These are phyloP conservation scores for Terrapene triunguis DNA, from an alignment of 2,113 vertebrate genomes.

Conservation along the genomic window DNA sequence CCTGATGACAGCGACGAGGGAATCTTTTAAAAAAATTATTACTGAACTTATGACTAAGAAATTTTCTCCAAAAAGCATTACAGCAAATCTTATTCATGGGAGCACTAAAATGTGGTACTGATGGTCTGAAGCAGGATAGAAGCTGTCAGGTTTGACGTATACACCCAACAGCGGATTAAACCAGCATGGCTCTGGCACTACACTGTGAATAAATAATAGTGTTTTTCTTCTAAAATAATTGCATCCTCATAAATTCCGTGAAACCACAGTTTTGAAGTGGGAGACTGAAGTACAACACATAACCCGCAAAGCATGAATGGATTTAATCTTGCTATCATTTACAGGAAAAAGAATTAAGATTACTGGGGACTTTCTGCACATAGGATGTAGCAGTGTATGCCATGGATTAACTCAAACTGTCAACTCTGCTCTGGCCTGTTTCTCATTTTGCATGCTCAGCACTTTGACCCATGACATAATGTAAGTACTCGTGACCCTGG, in stretches of 20 bases:
- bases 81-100: background rate
- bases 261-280: background rate
- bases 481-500: slow-evolving; percentile 21
- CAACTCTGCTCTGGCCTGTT: slow-evolving; percentile 35
- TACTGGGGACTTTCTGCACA: slow-evolving; percentile 19
- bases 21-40: background rate
- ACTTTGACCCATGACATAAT: slow-evolving; percentile 42
- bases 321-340: slow-evolving; percentile 33
- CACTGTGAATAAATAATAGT: background rate
- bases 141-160: background rate
- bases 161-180: background rate
- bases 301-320: slow-evolving; percentile 38
- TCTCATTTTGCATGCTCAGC: slow-evolving; percentile 39
- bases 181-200: background rate
- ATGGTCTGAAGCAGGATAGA: background rate
- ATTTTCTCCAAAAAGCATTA: background rate
- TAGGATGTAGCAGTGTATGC: slow-evolving; percentile 17
- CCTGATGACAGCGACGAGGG: background rate
- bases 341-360: slow-evolving; percentile 29
- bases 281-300: background rate
- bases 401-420: slow-evolving; percentile 30
- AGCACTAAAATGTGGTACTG: background rate
- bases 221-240: background rate
- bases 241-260: slow-evolving; percentile 22
- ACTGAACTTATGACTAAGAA: background rate